phyloP scores from a whole-genome alignment of 2,888 invertebrate species.

The Lithosia quadra region DNA sequence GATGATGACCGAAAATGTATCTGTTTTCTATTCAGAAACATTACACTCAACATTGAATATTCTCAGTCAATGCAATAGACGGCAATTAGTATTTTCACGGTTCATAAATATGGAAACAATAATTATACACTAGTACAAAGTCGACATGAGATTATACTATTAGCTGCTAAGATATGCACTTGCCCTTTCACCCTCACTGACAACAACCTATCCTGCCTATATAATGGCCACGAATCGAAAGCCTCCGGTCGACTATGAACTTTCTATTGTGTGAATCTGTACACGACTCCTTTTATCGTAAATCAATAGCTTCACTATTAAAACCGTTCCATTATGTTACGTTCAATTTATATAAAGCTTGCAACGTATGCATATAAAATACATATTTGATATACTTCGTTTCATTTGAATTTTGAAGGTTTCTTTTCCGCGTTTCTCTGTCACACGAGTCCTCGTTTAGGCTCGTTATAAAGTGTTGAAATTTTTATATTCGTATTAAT shows the following conservation, averaged over 20 bases:
- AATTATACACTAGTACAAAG: slow-evolving; percentile 15
- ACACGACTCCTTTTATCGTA: slow-evolving; percentile 56
- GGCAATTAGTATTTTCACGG: background rate
- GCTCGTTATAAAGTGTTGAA: slow-evolving; percentile 15
- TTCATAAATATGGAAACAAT: background rate
- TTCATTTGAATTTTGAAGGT: slow-evolving; percentile 20
- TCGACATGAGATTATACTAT: slow-evolving; percentile 16
- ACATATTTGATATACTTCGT: slow-evolving; percentile 21
- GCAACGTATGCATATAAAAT: slow-evolving; percentile 33
- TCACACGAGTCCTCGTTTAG: slow-evolving; percentile 23
- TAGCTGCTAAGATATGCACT: slow-evolving; percentile 31
- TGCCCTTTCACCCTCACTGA: slow-evolving; percentile 55
- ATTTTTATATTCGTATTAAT: background rate
- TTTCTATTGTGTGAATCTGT: slow-evolving; percentile 62
- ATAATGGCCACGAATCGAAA: slow-evolving; percentile 62
- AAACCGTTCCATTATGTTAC: slow-evolving; percentile 9
- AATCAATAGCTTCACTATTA: slow-evolving; percentile 40
- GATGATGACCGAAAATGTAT: background rate
- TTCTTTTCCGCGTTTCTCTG: slow-evolving; percentile 38
- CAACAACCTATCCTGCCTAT: slow-evolving; percentile 55
- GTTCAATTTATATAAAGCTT: slow-evolving; percentile 24
- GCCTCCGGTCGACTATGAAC: slow-evolving; percentile 46
- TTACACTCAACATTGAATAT: background rate
- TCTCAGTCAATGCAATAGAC: background rate
- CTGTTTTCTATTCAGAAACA: too few species aligned